Conservation (phyloP, 23 tunicate species). For the Corella eumyota region DNA sequence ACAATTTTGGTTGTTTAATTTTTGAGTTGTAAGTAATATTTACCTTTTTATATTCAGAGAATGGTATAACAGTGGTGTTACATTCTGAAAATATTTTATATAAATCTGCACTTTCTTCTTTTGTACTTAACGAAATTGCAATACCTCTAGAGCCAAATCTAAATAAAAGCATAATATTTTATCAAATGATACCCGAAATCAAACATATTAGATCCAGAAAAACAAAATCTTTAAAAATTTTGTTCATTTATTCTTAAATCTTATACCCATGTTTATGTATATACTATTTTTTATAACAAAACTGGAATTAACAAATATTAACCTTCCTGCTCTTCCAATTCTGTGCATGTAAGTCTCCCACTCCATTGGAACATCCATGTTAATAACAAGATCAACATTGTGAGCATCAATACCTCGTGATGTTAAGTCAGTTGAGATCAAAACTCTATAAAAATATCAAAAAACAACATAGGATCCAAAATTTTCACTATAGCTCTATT, state of each 20-base stretch:
- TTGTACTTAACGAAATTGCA: conserved; percentile 38
- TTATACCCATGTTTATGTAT: no score
- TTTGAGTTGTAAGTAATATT: not conserved
- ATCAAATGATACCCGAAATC: not conserved
- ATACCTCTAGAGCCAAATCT: conserved; percentile 63
- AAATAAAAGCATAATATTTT: not conserved
- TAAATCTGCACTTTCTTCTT: conserved; percentile 27
- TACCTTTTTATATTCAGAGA: not conserved
- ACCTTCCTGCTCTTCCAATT: conserved; percentile 89
- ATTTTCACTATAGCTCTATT: no score
- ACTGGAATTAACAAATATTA: no score
- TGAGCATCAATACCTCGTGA: conserved; percentile 89
- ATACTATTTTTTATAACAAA: no score
- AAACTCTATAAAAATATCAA: conserved; percentile 24
- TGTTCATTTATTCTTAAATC: no score
- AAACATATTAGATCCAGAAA: not conserved
- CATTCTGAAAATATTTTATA: conserved; percentile 27
- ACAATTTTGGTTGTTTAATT: not conserved
- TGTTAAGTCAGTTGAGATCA: conserved; percentile 81
- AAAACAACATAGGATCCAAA: no score
- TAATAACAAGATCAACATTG: conserved; percentile 77
- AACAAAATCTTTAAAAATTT: no score
- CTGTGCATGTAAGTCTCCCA: conserved; percentile 97
- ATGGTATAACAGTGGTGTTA: conserved; percentile 15
- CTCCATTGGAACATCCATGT: conserved; percentile 69